phyloP scores from a whole-genome alignment of 2,888 invertebrate genomes.

The Drosophila pseudotakahashii region DNA sequence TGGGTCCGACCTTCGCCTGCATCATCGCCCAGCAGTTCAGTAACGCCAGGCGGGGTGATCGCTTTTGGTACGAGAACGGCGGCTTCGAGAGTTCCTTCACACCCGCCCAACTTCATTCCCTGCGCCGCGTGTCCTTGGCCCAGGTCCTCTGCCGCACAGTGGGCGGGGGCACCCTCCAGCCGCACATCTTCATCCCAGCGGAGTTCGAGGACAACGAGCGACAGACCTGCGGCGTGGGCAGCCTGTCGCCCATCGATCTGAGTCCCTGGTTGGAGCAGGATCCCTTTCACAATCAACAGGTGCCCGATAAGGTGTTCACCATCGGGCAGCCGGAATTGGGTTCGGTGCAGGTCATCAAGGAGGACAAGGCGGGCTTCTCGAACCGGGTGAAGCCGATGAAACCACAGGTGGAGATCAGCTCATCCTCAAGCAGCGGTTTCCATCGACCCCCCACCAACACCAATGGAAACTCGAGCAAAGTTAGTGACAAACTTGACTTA shows the following conservation, averaged over 20 bases:
- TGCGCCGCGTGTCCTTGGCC: slow-evolving; percentile 89
- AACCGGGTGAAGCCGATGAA: slow-evolving; percentile 67
- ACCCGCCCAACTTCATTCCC: slow-evolving; percentile 90
- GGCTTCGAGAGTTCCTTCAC: slow-evolving; percentile 90
- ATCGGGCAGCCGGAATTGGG: slow-evolving; percentile 43
- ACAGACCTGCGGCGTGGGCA: slow-evolving; percentile 78
- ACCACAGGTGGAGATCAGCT: slow-evolving; percentile 69
- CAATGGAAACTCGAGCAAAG: slow-evolving; percentile 77
- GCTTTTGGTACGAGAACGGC: slow-evolving; percentile 94
- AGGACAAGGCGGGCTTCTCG: slow-evolving; percentile 75
- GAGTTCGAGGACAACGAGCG: slow-evolving; percentile 81
- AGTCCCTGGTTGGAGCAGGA: slow-evolving; percentile 83
- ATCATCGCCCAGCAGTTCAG: slow-evolving; percentile 94
- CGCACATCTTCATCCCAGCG: slow-evolving; percentile 83
- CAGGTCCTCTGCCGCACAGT: slow-evolving; percentile 86
- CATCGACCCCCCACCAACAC: slow-evolving; percentile 69
- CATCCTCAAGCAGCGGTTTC: slow-evolving; percentile 70
- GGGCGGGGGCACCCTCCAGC: slow-evolving; percentile 84
- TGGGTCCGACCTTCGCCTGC: slow-evolving; percentile 95
- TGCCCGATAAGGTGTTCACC: slow-evolving; percentile 65
- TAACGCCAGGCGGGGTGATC: slow-evolving; percentile 90
- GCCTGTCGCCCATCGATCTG: slow-evolving; percentile 80
- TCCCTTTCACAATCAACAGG: slow-evolving; percentile 68
- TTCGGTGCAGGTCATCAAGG: slow-evolving; percentile 50
- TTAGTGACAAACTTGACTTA: slow-evolving; percentile 87